Base-by-base conservation (phyloP, 2,113 vertebrate species). In the Sapajus apella region DNA sequence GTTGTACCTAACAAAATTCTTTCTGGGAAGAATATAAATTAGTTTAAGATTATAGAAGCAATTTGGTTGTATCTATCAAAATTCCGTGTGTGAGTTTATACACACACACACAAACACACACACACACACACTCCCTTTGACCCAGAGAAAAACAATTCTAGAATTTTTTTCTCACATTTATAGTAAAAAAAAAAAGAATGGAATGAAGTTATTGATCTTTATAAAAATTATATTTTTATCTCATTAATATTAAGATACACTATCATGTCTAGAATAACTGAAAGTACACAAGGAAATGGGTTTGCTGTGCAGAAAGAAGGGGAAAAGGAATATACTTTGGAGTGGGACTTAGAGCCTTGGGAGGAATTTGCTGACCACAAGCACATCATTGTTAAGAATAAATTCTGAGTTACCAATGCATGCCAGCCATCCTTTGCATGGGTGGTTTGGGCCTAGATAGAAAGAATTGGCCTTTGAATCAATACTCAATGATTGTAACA, bases 401-500 rank as follows among this genome's bases (percentile, higher is more conserved):
- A 58, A 27, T 40, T 87, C 61, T 91, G 35, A 88, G 43, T 56
- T 20, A 52, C 79, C 16, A 61, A 14, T 68, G 8, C 25, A 0
- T 86, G 56, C 70, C 93, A 93, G 76, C 32, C 70, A 68, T 90
- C 76, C n/a, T 90, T 97, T 72, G 27, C 64, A 87, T 90, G 55
- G 30, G 68, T 86, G 68, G 76, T 84, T 97, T 85, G 17, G 58
- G 21, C 81, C 45, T 80, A 73, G 80, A 66, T 90, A 55, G 55
- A 70, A 95, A 97, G 45, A 97, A 88, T n/a, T 82, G 77, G 90
- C 55, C 85, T 96, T 97, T 91, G 84, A 96, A 94, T 94, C 58
- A 73, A 72, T 86, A 79, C 50, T 96, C 72, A 83, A 97, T 93
- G 95, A 96, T 58, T 97, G 32, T 76, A 97, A 37, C 96, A 98